Evolutionary conservation across 2,888 invertebrate genomes (phyloP).

Genomic region (Nephrotoma guestfalica): DNA sequence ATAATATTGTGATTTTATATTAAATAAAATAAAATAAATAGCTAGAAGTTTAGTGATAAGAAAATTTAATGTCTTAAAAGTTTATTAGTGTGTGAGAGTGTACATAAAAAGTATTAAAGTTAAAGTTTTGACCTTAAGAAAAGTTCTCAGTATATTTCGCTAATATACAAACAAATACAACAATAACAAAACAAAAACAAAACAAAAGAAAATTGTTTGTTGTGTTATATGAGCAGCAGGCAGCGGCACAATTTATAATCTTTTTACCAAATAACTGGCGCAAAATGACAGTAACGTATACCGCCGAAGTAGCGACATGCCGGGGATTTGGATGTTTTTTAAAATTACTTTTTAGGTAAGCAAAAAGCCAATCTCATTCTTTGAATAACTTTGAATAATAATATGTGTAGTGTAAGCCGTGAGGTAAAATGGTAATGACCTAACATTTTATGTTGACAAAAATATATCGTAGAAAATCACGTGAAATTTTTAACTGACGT

Average conservation of each 20-base stretch:
- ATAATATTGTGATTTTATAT: neutral
- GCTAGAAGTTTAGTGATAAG: neutral
- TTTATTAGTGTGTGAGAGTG: neutral
- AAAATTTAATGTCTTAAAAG: neutral
- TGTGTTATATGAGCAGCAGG: neutral
- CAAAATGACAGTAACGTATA: slow-evolving; percentile 71
- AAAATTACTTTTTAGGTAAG: slow-evolving; percentile 66
- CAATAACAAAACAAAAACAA: neutral
- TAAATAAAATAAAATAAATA: neutral
- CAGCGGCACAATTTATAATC: too few relatives aligned
- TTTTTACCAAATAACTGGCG: neutral
- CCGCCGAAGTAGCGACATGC: slow-evolving; percentile 74
- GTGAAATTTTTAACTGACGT: neutral
- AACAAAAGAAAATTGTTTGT: neutral
- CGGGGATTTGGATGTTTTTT: slow-evolving; percentile 77
- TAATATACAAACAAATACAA: too few relatives aligned
- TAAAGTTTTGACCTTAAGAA: neutral
- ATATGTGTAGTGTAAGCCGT: neutral
- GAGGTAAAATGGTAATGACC: neutral
- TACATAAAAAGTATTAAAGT: neutral
- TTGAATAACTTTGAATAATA: too few relatives aligned
- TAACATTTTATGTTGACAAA: neutral
- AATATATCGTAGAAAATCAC: neutral
- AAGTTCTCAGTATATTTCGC: neutral
- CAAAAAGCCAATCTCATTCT: neutral